Percentiles rank a stretch among this genome's conserved stretches.
Evolutionary conservation across 2,797 vertebrate species (phyloP).

Genomic region (Catostomus latipinnis): DNA sequence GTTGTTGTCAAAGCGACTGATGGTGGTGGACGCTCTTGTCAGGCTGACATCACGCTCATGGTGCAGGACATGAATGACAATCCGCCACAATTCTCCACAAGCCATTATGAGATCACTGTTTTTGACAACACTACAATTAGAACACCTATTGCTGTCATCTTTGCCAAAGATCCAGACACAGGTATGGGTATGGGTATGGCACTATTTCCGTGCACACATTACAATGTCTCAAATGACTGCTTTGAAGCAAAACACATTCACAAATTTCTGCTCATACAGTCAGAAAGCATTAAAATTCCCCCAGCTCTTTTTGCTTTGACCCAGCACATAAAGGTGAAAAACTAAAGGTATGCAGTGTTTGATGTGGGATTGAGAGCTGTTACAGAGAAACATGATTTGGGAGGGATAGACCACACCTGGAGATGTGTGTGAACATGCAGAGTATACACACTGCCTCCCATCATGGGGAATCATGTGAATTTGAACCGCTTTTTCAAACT

Average conservation of each 20-base stretch:
- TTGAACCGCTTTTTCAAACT: background rate
- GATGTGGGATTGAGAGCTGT: conserved; percentile 52
- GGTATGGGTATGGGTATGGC: conserved; percentile 72
- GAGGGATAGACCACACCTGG: conserved; percentile 60
- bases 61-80: conserved; percentile 95
- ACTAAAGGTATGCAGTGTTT: conserved; percentile 54
- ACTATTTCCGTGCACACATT: background rate
- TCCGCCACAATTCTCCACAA: conserved; percentile 86
- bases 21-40: conserved; percentile 92
- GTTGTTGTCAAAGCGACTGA: conserved; percentile 92
- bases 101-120: conserved; percentile 88
- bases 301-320: conserved; percentile 8
- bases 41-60: conserved; percentile 84
- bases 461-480: conserved; percentile 23
- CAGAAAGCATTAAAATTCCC: conserved; percentile 40
- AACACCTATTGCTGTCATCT: conserved; percentile 89
- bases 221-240: background rate
- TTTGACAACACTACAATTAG: conserved; percentile 95
- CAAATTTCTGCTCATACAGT: conserved; percentile 38
- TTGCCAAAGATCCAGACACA: conserved; percentile 91
- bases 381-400: conserved; percentile 46
- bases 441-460: conserved; percentile 10
- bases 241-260: conserved; percentile 4
- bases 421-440: conserved; percentile 61
- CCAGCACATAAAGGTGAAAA: conserved; percentile 30